These are phyloP conservation scores for Nyctibius grandis DNA, from an alignment of 2,797 vertebrate species.

Conservation along the genomic window DNA sequence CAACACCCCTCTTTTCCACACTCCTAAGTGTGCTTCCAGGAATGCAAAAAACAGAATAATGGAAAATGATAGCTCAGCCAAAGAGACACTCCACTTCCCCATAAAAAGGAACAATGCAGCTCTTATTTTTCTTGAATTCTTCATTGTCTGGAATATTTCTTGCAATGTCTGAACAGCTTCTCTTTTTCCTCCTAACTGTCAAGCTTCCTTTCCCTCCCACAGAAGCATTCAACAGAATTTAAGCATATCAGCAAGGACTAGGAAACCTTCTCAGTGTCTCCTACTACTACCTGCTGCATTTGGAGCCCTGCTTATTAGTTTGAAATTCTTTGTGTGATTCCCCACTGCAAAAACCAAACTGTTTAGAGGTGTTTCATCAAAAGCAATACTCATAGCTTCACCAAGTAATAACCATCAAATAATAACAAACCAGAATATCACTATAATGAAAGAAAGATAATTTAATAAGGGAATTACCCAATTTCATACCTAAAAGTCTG, in stretches of 20 bases:
- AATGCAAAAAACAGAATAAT: neutral
- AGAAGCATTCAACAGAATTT: neutral
- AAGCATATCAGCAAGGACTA: neutral
- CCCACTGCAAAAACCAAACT: neutral
- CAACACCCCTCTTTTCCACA: neutral
- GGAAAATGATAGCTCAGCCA: neutral
- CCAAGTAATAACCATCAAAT: neutral
- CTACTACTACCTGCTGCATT: neutral
- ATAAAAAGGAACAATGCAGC: slow-evolving; percentile 4
- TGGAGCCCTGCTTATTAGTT: neutral
- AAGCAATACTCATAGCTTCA: neutral
- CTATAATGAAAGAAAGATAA: neutral
- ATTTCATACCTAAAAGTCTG: neutral
- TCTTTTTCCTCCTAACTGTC: neutral
- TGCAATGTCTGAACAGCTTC: neutral
- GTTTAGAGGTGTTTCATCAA: neutral
- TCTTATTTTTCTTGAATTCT: neutral
- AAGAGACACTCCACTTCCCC: neutral
- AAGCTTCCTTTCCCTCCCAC: neutral
- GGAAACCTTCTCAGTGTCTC: neutral
- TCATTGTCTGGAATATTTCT: neutral
- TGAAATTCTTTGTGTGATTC: neutral
- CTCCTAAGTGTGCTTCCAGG: neutral
- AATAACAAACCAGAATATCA: neutral
- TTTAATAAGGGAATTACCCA: neutral